Evolutionary conservation across 2,797 vertebrate genomes (phyloP).

Genomic region (Pseudopleuronectes americanus): DNA sequence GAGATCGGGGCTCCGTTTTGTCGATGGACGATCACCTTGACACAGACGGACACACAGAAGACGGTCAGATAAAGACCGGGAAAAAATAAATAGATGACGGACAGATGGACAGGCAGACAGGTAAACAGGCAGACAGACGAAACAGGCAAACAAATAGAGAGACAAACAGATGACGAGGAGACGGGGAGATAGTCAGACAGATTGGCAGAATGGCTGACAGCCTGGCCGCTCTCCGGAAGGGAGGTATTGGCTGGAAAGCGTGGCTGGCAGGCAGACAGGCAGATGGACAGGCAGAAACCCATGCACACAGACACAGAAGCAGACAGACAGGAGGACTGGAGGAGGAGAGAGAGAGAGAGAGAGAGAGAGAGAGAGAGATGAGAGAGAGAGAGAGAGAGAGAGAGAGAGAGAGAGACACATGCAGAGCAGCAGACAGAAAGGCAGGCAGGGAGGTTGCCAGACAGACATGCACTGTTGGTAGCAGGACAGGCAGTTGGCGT

Average conservation of each 20-base stretch:
- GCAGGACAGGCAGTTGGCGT: slow-evolving; percentile 75
- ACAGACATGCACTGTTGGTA: slow-evolving; percentile 78
- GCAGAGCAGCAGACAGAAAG: slow-evolving; percentile 38
- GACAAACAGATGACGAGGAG: slow-evolving; percentile 73
- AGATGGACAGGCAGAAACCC: slow-evolving; percentile 70
- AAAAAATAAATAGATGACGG: slow-evolving; percentile 40
- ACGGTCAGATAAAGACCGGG: slow-evolving; percentile 7
- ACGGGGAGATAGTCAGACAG: slow-evolving; percentile 69
- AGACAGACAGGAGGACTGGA: slow-evolving; percentile 60
- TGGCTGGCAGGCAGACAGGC: slow-evolving; percentile 77
- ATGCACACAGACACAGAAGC: slow-evolving; percentile 50
- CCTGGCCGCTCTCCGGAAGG: slow-evolving; percentile 69
- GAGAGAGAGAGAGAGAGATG: slow-evolving; percentile 53
- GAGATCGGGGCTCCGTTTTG: slow-evolving; percentile 24
- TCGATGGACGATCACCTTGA: slow-evolving; percentile 34
- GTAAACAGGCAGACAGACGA: slow-evolving; percentile 53
- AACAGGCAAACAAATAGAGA: slow-evolving; percentile 68
- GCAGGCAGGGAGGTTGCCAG: slow-evolving; percentile 63
- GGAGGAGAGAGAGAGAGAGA: slow-evolving; percentile 52
- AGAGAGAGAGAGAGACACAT: slow-evolving; percentile 52
- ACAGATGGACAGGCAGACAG: slow-evolving; percentile 66
- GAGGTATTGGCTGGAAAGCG: slow-evolving; percentile 68
- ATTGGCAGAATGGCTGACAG: slow-evolving; percentile 74
- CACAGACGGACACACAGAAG: slow-evolving; percentile 28
- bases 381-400: slow-evolving; percentile 46